Evolutionary conservation across 2,888 invertebrate species (phyloP), one percentile per base, ranked within the genome.

Genomic region (Smittia sp.): DNA sequence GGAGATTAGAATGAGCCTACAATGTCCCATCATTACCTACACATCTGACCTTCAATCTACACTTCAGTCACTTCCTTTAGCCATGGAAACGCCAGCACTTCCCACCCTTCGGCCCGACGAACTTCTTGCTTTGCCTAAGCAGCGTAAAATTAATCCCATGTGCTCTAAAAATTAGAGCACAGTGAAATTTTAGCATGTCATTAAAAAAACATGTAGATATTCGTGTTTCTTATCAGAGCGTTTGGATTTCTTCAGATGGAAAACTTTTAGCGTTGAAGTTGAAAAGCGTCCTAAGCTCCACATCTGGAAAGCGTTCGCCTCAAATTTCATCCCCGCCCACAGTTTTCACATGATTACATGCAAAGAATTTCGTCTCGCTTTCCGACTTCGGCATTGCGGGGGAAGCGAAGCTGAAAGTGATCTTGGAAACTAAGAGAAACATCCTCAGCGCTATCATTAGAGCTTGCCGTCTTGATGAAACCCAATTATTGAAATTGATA

Each of bases 401-500:
- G 7, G 39, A 9, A 7, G 39, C 13, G 7, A 46, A n/a, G 15
- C 46, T 46, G 58, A 58, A 18, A 20, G 18, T 22, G 58, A 58
- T 46, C 46, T 46, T 46, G 46, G 15, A 46, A 46, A 18, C 13
- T 4, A 11, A 22, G 22, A 52, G 58, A 58, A 63, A 58, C 58
- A 20, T 20, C 22, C 15, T 22, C n/a, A 27, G 63, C 11, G 27
- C 27, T 63, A 63, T 63, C 27, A 27, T 63, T 63, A 63, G 9
- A 27, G 13, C 6, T 63, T 25, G 15, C 46, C 25, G 18, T 52
- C 7, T 15, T 52, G 68, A 52, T 69, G 68, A 52, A 69, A 52
- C 46, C 20, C 39, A 69, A 69, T 69, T 69, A 69, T 69, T 1
- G 68, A 69, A 69, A 69, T 69, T 69, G 68, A 69, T 69, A 69